Evolutionary conservation across 2,888 invertebrate genomes (phyloP).

Genomic region (Rhagonycha lutea): DNA sequence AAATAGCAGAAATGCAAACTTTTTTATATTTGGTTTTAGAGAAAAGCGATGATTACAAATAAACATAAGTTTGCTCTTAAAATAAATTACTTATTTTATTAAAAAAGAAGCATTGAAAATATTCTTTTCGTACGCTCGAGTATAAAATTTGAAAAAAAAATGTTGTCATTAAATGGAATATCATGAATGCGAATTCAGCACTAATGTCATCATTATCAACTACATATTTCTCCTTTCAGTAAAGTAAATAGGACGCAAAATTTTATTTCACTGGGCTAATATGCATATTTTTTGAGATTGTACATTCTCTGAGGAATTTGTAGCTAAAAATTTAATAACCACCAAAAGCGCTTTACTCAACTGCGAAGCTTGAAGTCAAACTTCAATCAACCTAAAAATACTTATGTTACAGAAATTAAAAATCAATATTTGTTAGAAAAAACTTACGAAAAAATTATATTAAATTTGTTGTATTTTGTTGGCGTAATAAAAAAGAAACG

Average conservation of each 20-base stretch:
- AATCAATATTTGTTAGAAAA: neutral
- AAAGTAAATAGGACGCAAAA: neutral
- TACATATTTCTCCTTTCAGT: neutral
- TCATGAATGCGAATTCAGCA: neutral
- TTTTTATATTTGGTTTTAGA: too few species aligned
- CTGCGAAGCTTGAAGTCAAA: neutral
- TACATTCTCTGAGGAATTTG: neutral
- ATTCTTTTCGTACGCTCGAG: neutral
- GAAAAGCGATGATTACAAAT: too few species aligned
- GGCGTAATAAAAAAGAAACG: slow-evolving; percentile 7
- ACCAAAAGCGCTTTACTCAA: neutral
- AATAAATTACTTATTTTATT: too few species aligned
- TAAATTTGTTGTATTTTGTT: neutral
- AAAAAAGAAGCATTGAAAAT: neutral
- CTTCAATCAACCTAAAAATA: neutral
- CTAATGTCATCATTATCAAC: neutral
- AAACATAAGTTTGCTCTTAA: too few species aligned
- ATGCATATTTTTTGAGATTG: neutral
- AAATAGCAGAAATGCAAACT: too few species aligned
- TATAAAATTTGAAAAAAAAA: neutral
- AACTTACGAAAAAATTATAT: neutral
- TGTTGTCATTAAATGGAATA: neutral
- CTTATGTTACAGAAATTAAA: neutral
- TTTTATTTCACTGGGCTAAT: neutral
- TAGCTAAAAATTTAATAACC: neutral